These are phyloP conservation scores for Apamea epomidion DNA, from an alignment of 2,888 invertebrate species.

Conservation along the genomic window DNA sequence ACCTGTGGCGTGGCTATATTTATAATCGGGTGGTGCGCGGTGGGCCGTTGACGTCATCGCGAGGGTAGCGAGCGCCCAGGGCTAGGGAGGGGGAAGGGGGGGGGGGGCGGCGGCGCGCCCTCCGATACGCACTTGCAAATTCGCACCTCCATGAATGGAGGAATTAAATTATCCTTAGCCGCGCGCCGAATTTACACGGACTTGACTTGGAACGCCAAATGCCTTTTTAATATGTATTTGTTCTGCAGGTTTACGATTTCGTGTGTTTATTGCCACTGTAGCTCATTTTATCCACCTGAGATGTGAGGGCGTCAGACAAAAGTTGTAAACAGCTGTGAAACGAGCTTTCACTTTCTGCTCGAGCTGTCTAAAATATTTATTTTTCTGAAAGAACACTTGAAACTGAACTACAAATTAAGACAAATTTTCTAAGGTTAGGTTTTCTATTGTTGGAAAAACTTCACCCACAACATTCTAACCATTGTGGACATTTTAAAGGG, in stretches of 20 bases:
- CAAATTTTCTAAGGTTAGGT: slow-evolving; percentile 16
- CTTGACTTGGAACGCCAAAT: slow-evolving; percentile 78
- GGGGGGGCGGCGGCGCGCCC: slow-evolving; percentile 78
- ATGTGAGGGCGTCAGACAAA: slow-evolving; percentile 2
- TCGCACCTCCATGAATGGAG: slow-evolving; percentile 89
- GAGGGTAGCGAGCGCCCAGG: slow-evolving; percentile 72
- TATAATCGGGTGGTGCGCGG: slow-evolving; percentile 86
- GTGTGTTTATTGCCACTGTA: slow-evolving; percentile 32
- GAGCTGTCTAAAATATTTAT: slow-evolving; percentile 19
- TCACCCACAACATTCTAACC: slow-evolving; percentile 30
- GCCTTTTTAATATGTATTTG: slow-evolving; percentile 68
- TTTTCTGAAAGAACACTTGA: slow-evolving; percentile 4
- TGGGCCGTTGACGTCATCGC: slow-evolving; percentile 88
- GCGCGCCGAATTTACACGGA: slow-evolving; percentile 79
- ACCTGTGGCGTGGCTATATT: slow-evolving; percentile 89
- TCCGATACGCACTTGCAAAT: slow-evolving; percentile 89
- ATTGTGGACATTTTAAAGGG: slow-evolving; percentile 20
- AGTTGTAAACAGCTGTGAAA: slow-evolving; percentile 30
- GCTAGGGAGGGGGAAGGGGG: slow-evolving; percentile 49
- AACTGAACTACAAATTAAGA: slow-evolving; percentile 27
- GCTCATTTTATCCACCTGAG: slow-evolving; percentile 36
- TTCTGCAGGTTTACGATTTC: slow-evolving; percentile 49
- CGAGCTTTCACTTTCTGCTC: slow-evolving; percentile 8
- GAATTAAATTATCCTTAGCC: slow-evolving; percentile 86
- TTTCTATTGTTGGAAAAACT: slow-evolving; percentile 19